Evolutionary conservation across 1,140 invertebrate species (phyloP), one percentile per base, ranked within the genome.

Genomic region (Epicauta chinensis): DNA sequence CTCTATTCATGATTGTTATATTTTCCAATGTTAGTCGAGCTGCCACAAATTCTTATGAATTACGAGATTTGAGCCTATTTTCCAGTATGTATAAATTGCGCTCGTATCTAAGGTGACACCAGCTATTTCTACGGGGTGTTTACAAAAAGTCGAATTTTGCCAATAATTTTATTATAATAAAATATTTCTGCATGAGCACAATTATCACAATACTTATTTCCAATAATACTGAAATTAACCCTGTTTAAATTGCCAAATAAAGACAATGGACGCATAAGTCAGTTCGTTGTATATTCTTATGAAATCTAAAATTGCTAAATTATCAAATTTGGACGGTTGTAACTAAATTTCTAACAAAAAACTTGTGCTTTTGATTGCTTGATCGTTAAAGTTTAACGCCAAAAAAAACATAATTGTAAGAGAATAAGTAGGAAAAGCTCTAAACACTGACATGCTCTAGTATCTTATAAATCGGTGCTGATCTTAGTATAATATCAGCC

Each of bases 401-500:
- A 37, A n/a, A 37, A 48, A 34, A 48, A 48, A 29, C 12, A 5
- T 23, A 4, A 23, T n/a, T 12, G 13, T 36, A 35, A 46, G n/a
- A 2, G 16, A 46, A 29, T 5, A 37, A 5, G 23, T 11, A 12
- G 11, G n/a, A n/a, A 37, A 38, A 39, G 38, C 11, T 37, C 36
- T 49, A 49, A 49, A 39, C 45, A 48, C 35, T 48, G 39, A 49
- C 53, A 58, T 60, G 56, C 37, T 62, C 54, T 34, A 62, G 32
- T 7, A 64, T 16, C 51, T 65, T 59, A 39, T 63, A 62, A 29
- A 67, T 55, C 4, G 64, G 61, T 31, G 64, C 58, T 3, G 62
- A 65, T 14, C 64, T 60, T 12, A 66, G 55, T 2, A 68, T 60
- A 35, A 67, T 44, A 32, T 67, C 66, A 2, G 63, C 65, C 2